Evolutionary conservation across 2,797 vertebrate species (phyloP).

Genomic region (Lithobates pipiens): DNA sequence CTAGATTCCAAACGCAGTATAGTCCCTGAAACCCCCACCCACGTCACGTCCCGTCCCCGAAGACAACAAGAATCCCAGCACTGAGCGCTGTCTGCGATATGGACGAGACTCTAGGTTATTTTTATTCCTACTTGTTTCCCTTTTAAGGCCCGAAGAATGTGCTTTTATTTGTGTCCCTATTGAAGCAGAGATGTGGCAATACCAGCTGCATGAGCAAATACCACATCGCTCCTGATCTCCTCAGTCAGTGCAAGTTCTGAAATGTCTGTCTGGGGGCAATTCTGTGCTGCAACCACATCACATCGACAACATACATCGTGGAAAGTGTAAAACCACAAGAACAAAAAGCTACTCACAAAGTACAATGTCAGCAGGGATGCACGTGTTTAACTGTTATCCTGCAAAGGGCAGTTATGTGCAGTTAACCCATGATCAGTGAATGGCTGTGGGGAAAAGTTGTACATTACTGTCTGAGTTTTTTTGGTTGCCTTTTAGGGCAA

Average conservation of each 20-base stretch:
- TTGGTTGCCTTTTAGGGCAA: too few relatives aligned
- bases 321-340: too few relatives aligned
- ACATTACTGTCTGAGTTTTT: too few relatives aligned
- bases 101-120: slow-evolving; percentile 37
- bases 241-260: background rate
- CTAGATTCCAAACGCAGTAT: background rate
- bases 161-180: slow-evolving; percentile 29
- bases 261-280: background rate
- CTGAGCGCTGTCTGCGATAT: background rate
- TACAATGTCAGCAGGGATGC: too few relatives aligned
- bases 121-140: slow-evolving; percentile 41
- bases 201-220: background rate
- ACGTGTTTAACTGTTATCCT: too few relatives aligned
- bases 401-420: background rate
- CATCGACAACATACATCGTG: too few relatives aligned
- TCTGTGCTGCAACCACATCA: too few relatives aligned
- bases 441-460: too few relatives aligned
- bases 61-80: slow-evolving; percentile 23
- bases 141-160: slow-evolving; percentile 37
- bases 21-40: background rate
- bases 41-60: slow-evolving; percentile 6
- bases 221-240: background rate
- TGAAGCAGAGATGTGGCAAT: slow-evolving; percentile 9
- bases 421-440: background rate
- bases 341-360: too few relatives aligned